These are phyloP conservation scores for Slavum lentiscoides DNA, from an alignment of 2,888 invertebrate species.

Conservation along the genomic window DNA sequence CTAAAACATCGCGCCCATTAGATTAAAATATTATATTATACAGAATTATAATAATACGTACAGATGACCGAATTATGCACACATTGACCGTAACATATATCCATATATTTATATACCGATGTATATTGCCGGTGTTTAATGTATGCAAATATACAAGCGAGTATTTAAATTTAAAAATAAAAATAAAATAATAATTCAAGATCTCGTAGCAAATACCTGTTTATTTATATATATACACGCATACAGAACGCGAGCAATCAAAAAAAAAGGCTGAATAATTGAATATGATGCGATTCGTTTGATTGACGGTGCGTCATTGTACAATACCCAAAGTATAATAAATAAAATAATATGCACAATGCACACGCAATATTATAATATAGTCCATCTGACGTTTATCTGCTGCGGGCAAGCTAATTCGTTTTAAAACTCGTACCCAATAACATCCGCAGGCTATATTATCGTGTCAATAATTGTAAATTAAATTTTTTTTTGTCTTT, in stretches of 20 bases:
- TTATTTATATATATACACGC: background rate
- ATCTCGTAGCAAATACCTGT: background rate
- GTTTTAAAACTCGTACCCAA: constrained; percentile 26
- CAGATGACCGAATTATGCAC: too few relatives aligned
- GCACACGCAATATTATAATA: background rate
- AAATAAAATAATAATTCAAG: background rate
- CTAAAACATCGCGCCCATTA: too few relatives aligned
- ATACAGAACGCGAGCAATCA: background rate
- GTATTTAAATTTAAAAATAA: background rate
- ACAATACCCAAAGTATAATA: background rate
- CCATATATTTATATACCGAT: too few relatives aligned
- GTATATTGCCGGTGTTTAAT: too few relatives aligned
- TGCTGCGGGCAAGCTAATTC: constrained; percentile 15
- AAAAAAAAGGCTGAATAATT: background rate
- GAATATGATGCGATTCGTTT: constrained; percentile 8
- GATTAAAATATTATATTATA: too few relatives aligned
- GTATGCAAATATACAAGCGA: too few relatives aligned
- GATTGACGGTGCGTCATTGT: background rate
- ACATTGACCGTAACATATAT: too few relatives aligned
- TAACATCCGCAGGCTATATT: constrained; percentile 12
- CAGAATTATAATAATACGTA: too few relatives aligned
- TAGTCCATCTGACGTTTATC: constrained; percentile 23
- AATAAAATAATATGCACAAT: constrained; percentile 14
- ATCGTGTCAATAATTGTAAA: constrained; percentile 21
- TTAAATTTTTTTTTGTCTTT: constrained; percentile 10